Percentiles rank a stretch among this genome's conserved stretches.
Conservation (phyloP, 35 echinoderm and acorn worm genomes). For the Chiridota heheva region DNA sequence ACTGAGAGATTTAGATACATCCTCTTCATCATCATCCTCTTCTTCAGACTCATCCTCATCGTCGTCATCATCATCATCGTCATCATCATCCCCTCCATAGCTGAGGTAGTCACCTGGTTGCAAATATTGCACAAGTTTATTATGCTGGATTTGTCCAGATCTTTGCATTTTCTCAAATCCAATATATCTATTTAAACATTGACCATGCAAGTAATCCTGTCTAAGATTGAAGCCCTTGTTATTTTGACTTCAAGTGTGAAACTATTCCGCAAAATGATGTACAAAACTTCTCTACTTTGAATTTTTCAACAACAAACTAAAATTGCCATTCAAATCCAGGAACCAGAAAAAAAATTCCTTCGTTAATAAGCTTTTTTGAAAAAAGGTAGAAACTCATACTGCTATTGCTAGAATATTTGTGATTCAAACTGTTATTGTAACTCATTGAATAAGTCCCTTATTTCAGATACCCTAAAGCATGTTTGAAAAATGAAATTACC, state of each 20-base stretch:
- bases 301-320: too few relatives aligned
- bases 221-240: neutral
- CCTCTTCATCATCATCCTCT: constrained; percentile 37
- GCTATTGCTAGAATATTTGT: neutral
- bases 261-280: neutral
- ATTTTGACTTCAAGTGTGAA: neutral
- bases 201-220: neutral
- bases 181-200: neutral
- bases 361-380: neutral
- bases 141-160: neutral
- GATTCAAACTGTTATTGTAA: neutral
- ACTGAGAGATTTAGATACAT: constrained; percentile 27
- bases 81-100: constrained; percentile 53
- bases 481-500: neutral
- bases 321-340: neutral
- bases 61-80: constrained; percentile 75
- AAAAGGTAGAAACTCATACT: neutral
- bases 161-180: neutral
- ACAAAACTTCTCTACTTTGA: neutral
- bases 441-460: neutral
- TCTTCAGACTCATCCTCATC: constrained; percentile 55
- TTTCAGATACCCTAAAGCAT: neutral
- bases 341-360: neutral
- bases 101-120: neutral
- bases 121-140: neutral